Base-by-base conservation (phyloP, 2,888 invertebrate genomes). In the Autographa pulchrina region DNA sequence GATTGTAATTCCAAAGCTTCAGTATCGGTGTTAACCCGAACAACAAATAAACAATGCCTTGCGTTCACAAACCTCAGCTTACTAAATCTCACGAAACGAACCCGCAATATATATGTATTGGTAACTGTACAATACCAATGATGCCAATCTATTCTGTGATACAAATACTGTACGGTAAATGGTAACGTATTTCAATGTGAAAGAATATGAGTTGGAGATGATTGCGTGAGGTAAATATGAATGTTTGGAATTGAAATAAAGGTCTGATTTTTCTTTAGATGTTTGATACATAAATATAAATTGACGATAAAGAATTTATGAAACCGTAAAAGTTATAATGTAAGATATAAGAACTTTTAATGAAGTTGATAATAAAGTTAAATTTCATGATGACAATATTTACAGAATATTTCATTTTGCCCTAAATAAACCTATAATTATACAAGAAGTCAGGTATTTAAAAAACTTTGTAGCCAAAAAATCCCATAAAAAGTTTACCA, bases 51-150 rank as follows among this genome's bases (percentile, higher is more conserved):
- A 56, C 62, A 35, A 35, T 8, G 35, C 14, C 14, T 6, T 35
- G 35, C 31, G 18, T 43, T 25, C 65, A 56, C 56, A 65, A 58
- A 31, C 58, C 61, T 54, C 63, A 20, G 80, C 59, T 65, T 70
- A 68, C 73, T 66, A 77, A 77, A 78, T 59, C 65, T 77, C 61
- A 61, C 20, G 65, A 66, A 64, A 67, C 62, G 16, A 75, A 11
- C 54, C 54, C n/a, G 31, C 54, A 63, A 61, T 62, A 20, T 64
- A 80, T 66, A 63, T 61, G 25, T 72, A 72, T 72, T 66, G 68
- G 72, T 54, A 72, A 68, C 62, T 54, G 35, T n/a, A 41, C 71
- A 67, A 80, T 76, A n/a, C 18, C 16, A 80, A 65, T 32, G 63
- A 80, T 76, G 20, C 18, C 16, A 80, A 65, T 32, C 43, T 32